phyloP scores from a whole-genome alignment of 2,113 vertebrate genomes.

The Anhinga rufa region DNA sequence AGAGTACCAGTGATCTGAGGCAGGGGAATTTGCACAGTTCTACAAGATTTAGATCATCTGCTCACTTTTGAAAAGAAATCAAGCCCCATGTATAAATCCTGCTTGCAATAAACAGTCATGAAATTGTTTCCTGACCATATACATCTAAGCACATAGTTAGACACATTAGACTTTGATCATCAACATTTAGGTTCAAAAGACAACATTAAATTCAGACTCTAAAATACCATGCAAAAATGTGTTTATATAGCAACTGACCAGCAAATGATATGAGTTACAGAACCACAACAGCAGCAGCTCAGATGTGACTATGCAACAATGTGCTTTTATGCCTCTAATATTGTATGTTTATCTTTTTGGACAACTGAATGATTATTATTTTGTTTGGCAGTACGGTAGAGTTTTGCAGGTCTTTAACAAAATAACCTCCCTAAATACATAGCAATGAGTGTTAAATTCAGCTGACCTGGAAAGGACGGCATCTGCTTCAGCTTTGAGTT shows the following conservation, averaged over 20 bases:
- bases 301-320: neutral
- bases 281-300: neutral
- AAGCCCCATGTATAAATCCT: neutral
- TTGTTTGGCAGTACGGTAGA: neutral
- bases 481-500: slow-evolving; percentile 9
- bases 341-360: slow-evolving; percentile 11
- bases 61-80: neutral
- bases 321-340: neutral
- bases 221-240: neutral
- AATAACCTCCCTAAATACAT: neutral
- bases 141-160: neutral
- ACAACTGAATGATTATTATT: slow-evolving; percentile 4
- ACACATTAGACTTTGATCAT: neutral
- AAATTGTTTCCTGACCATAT: neutral
- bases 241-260: neutral
- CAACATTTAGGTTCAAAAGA: neutral
- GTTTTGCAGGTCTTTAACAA: neutral
- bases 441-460: neutral
- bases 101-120: neutral
- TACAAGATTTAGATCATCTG: neutral
- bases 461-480: neutral
- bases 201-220: neutral
- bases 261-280: neutral
- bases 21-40: neutral
- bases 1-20: neutral